Evolutionary conservation across 2,113 vertebrate genomes (phyloP).

Genomic region (Scomber japonicus): DNA sequence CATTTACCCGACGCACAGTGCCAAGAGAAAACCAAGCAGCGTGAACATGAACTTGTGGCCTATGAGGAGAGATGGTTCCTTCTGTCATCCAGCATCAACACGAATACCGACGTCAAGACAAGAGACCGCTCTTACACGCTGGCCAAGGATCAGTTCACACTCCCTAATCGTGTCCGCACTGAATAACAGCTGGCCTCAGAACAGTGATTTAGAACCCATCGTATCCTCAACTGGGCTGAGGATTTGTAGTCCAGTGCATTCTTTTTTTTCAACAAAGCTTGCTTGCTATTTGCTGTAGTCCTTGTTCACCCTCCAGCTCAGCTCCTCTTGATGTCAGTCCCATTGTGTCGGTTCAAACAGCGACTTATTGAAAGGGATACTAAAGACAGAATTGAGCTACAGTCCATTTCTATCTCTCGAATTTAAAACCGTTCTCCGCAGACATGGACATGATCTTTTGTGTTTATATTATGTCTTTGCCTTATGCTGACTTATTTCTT

Average conservation of each 20-base stretch:
- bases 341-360: slow-evolving; percentile 60
- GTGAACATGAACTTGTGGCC: slow-evolving; percentile 64
- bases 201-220: slow-evolving; percentile 48
- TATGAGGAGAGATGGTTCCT: slow-evolving; percentile 53
- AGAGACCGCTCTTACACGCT: slow-evolving; percentile 32
- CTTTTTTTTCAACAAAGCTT: slow-evolving; percentile 56
- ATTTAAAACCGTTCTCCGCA: slow-evolving; percentile 14
- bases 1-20: slow-evolving; percentile 71
- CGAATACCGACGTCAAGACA: slow-evolving; percentile 34
- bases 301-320: slow-evolving; percentile 64
- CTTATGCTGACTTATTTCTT: slow-evolving; percentile 65
- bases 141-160: slow-evolving; percentile 51
- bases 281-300: slow-evolving; percentile 69
- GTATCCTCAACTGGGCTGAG: slow-evolving; percentile 47
- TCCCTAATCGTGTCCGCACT: slow-evolving; percentile 13
- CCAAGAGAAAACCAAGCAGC: slow-evolving; percentile 75
- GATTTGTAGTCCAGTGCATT: slow-evolving; percentile 42
- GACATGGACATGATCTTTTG: slow-evolving; percentile 22
- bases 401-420: slow-evolving; percentile 24
- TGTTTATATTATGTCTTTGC: slow-evolving; percentile 66
- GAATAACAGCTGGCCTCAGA: slow-evolving; percentile 45
- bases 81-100: slow-evolving; percentile 63
- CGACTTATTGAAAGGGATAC: slow-evolving; percentile 63
- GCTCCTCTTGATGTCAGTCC: slow-evolving; percentile 69
- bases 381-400: slow-evolving; percentile 49